Evolutionary conservation across 2,888 invertebrate species (phyloP).

Genomic region (Pollenia griseotomentosa): DNA sequence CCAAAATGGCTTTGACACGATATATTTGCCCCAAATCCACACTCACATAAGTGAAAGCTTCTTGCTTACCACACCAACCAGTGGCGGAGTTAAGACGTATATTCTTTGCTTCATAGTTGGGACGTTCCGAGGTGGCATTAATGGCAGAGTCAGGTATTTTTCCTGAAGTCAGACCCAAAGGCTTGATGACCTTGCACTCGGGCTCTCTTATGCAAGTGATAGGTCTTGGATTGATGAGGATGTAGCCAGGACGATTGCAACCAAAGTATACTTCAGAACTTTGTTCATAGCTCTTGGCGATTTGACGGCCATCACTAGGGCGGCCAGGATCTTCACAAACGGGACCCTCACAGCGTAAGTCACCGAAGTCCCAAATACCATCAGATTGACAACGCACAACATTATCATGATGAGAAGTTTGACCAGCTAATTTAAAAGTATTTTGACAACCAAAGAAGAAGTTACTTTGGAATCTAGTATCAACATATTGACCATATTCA

Average conservation of each 20-base stretch:
- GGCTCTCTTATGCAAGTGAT: slow-evolving; percentile 96
- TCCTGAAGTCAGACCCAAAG: slow-evolving; percentile 95
- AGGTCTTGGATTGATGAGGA: slow-evolving; percentile 94
- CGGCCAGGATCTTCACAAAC: slow-evolving; percentile 98
- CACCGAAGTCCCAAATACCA: slow-evolving; percentile 98
- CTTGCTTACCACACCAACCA: slow-evolving; percentile 98
- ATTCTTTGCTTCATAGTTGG: slow-evolving; percentile 95
- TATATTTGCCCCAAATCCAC: slow-evolving; percentile 97
- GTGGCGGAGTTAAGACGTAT: slow-evolving; percentile 96
- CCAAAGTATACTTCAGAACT: slow-evolving; percentile 96
- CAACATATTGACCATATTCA: slow-evolving; percentile 94
- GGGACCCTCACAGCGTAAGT: slow-evolving; percentile 96
- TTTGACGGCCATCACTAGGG: slow-evolving; percentile 95
- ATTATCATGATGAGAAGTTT: slow-evolving; percentile 95
- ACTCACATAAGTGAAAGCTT: slow-evolving; percentile 97
- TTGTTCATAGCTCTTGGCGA: slow-evolving; percentile 93
- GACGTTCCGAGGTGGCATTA: slow-evolving; percentile 96
- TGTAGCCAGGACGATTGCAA: slow-evolving; percentile 96
- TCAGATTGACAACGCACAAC: slow-evolving; percentile 96
- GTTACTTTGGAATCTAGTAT: slow-evolving; percentile 95
- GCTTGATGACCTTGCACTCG: slow-evolving; percentile 96
- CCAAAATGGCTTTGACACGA: slow-evolving; percentile 95
- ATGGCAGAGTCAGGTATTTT: slow-evolving; percentile 97
- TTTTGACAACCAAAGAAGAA: slow-evolving; percentile 98
- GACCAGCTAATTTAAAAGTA: slow-evolving; percentile 96